Evolutionary conservation across 1,140 invertebrate genomes (phyloP).

Genomic region (Drosophila gunungcola): DNA sequence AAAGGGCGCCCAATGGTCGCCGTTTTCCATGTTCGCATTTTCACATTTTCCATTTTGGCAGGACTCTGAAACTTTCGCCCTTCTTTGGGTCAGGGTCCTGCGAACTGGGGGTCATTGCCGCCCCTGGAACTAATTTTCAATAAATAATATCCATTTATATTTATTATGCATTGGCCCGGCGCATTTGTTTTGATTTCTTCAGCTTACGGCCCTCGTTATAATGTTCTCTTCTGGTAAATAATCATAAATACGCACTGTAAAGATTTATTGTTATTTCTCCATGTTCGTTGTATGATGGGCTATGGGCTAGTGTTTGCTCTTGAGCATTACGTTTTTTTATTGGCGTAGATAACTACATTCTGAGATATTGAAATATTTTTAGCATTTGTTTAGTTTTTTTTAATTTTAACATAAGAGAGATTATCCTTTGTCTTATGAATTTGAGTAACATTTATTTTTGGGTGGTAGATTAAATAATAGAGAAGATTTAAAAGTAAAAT

Average conservation of each 20-base stretch:
- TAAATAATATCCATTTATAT: constrained; percentile 68
- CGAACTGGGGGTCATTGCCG: constrained; percentile 37
- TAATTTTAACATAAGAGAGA: not conserved
- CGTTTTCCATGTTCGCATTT: constrained; percentile 48
- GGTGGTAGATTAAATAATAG: no score
- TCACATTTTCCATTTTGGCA: constrained; percentile 71
- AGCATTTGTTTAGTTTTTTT: no score
- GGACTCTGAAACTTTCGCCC: constrained; percentile 17
- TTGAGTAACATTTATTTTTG: no score
- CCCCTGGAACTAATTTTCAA: constrained; percentile 61
- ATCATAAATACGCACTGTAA: constrained; percentile 29
- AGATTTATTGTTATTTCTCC: constrained; percentile 19
- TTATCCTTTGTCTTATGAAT: no score
- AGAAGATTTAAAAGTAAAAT: no score
- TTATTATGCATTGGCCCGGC: constrained; percentile 28
- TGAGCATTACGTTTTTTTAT: not conserved
- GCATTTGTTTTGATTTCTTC: constrained; percentile 6
- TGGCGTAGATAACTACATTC: not conserved
- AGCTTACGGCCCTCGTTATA: constrained; percentile 2
- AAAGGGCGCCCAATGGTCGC: constrained; percentile 59
- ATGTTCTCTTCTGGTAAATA: constrained; percentile 6
- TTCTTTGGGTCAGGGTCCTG: constrained; percentile 5
- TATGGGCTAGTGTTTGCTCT: not conserved
- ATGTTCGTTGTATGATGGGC: not conserved
- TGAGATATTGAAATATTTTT: not conserved